Conservation (phyloP, 2,888 invertebrate genomes). For the Sphaerophoria rueppellii region DNA sequence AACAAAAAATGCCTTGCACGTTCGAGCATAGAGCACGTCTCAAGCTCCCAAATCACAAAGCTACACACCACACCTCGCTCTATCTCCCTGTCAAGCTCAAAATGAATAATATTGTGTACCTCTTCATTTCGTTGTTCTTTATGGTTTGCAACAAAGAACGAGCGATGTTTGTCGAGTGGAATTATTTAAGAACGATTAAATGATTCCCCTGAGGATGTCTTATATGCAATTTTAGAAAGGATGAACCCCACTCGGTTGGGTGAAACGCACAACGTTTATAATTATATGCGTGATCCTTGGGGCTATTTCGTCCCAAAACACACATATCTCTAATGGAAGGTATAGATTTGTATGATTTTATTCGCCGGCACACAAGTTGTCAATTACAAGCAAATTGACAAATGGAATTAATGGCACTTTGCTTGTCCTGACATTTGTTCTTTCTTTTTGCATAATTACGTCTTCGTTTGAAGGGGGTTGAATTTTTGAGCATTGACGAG, state of each 20-base stretch:
- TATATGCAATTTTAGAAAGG: conserved; percentile 32
- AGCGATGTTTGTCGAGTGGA: conserved; percentile 53
- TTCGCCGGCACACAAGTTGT: conserved; percentile 39
- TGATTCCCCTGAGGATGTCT: conserved; percentile 45
- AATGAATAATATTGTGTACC: conserved; percentile 59
- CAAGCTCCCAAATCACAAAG: too few relatives aligned
- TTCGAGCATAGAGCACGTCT: too few relatives aligned
- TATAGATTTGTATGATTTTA: neutral
- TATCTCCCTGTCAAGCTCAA: conserved; percentile 3
- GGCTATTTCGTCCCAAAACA: conserved; percentile 38
- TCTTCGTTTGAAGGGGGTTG: neutral
- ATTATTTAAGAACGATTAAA: conserved; percentile 61
- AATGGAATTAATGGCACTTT: conserved; percentile 70
- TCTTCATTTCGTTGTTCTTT: conserved; percentile 29
- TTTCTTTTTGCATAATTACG: conserved; percentile 62
- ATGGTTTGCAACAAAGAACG: conserved; percentile 28
- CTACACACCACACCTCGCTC: too few relatives aligned
- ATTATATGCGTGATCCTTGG: conserved; percentile 52
- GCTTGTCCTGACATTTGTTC: conserved; percentile 71
- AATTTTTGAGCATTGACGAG: conserved; percentile 23
- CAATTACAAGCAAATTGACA: conserved; percentile 68
- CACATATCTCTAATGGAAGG: neutral
- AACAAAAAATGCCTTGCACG: too few relatives aligned
- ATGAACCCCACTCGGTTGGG: neutral
- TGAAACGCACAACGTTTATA: neutral